These are phyloP conservation scores for Akabosia matsudoensis DNA, from an alignment of 1,140 invertebrate species.

Conservation along the genomic window DNA sequence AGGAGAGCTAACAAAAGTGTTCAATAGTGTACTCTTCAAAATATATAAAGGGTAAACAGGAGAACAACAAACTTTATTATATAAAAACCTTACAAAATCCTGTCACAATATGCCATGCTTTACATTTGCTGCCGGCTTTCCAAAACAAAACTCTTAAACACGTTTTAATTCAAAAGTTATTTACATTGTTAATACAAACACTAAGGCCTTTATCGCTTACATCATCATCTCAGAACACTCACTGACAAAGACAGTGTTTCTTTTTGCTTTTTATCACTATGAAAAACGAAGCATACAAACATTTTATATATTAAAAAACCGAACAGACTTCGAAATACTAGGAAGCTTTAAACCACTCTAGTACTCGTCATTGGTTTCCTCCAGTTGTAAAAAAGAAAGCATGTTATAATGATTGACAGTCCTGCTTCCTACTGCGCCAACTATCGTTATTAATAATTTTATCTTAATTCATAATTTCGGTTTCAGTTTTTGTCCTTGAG, in stretches of 20 bases:
- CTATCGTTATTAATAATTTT: neutral
- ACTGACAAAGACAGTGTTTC: too few species aligned
- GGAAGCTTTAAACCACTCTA: neutral
- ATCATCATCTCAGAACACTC: too few species aligned
- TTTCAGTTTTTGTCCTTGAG: neutral
- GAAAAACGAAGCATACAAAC: too few species aligned
- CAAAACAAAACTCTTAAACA: too few species aligned
- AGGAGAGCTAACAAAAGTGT: neutral
- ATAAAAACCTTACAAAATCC: neutral
- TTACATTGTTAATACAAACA: neutral
- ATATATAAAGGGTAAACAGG: neutral
- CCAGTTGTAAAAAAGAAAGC: neutral
- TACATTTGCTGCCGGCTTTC: neutral
- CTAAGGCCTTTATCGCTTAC: neutral
- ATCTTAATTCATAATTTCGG: neutral
- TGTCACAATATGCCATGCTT: neutral
- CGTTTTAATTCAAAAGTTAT: too few species aligned
- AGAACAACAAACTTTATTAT: neutral
- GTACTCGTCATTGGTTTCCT: neutral
- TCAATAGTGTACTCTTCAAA: neutral
- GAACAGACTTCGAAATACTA: neutral
- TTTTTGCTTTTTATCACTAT: too few species aligned
- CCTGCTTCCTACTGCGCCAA: neutral
- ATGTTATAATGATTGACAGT: neutral
- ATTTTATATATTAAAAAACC: too few species aligned